These are phyloP conservation scores for Microcebus griseorufus DNA, from an alignment of 2,113 vertebrate species.

Conservation along the genomic window DNA sequence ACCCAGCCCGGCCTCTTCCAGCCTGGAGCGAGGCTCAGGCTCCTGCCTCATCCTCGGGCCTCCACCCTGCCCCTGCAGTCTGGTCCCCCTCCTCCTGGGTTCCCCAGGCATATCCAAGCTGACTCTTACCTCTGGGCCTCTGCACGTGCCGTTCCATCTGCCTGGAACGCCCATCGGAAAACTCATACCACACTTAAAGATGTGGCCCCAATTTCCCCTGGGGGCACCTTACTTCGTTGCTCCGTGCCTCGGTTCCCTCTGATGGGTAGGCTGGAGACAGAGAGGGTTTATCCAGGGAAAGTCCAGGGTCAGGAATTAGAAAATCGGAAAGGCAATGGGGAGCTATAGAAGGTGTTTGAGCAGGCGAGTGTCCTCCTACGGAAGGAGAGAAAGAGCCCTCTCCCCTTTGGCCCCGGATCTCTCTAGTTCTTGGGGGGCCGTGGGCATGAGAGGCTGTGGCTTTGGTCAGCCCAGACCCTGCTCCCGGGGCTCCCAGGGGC, in stretches of 20 bases:
- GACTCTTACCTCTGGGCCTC: not conserved
- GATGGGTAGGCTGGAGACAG: not conserved
- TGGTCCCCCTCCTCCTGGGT: not conserved
- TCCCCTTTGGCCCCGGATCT: not conserved
- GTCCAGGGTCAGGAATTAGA: not conserved
- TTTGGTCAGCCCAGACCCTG: not conserved
- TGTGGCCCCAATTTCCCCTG: not conserved
- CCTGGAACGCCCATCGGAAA: not conserved
- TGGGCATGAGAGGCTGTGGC: not conserved
- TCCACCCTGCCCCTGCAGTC: not conserved
- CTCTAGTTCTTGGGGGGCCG: not conserved
- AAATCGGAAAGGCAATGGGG: not conserved
- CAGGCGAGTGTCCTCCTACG: not conserved
- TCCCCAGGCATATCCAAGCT: not conserved
- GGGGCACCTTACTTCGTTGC: too few species aligned
- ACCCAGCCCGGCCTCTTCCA: accelerated
- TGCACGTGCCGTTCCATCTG: not conserved
- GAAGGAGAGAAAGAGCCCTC: too few species aligned
- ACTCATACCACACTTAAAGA: not conserved
- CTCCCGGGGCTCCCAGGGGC: not conserved
- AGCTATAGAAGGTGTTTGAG: not conserved
- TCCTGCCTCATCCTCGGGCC: not conserved
- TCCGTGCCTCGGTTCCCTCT: not conserved
- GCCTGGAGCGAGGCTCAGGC: not conserved
- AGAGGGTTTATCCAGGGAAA: too few species aligned